These are phyloP conservation scores for Mylabris phalerata DNA, from an alignment of 1,140 invertebrate species.

Conservation along the genomic window DNA sequence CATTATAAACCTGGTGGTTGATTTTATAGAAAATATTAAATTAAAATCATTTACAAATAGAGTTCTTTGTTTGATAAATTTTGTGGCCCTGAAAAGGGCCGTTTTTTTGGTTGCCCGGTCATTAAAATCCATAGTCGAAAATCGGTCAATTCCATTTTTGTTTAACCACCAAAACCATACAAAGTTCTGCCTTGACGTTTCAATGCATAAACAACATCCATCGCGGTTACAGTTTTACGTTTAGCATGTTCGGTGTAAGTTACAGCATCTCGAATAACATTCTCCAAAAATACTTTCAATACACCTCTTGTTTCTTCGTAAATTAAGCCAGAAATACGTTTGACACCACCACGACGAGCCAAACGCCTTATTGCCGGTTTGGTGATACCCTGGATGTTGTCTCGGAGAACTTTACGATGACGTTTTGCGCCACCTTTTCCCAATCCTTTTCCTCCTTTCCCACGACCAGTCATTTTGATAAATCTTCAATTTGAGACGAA, in stretches of 20 bases:
- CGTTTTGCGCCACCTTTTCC: conserved; percentile 64
- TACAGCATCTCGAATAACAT: conserved; percentile 74
- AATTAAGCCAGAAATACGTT: conserved; percentile 66
- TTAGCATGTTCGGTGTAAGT: conserved; percentile 81
- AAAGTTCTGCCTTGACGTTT: conserved; percentile 72
- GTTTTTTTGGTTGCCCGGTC: too few species aligned
- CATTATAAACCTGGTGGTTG: too few species aligned
- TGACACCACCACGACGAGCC: conserved; percentile 60
- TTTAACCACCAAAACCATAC: conserved; percentile 59
- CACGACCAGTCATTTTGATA: conserved; percentile 55
- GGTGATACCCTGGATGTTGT: conserved; percentile 57
- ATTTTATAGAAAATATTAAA: too few species aligned
- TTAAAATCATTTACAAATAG: too few species aligned
- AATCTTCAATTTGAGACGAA: too few species aligned
- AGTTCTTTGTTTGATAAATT: too few species aligned
- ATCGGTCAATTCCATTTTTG: too few species aligned
- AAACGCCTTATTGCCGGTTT: conserved; percentile 54
- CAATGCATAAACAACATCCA: conserved; percentile 82
- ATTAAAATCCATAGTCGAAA: too few species aligned
- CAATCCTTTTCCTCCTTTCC: conserved; percentile 61
- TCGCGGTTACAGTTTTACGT: conserved; percentile 76
- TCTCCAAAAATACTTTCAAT: conserved; percentile 72
- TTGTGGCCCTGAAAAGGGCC: neutral
- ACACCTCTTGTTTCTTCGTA: conserved; percentile 65
- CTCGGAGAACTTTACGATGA: conserved; percentile 59